phyloP scores from a whole-genome alignment of 2,797 vertebrate genomes.

The Mastacembelus armatus region DNA sequence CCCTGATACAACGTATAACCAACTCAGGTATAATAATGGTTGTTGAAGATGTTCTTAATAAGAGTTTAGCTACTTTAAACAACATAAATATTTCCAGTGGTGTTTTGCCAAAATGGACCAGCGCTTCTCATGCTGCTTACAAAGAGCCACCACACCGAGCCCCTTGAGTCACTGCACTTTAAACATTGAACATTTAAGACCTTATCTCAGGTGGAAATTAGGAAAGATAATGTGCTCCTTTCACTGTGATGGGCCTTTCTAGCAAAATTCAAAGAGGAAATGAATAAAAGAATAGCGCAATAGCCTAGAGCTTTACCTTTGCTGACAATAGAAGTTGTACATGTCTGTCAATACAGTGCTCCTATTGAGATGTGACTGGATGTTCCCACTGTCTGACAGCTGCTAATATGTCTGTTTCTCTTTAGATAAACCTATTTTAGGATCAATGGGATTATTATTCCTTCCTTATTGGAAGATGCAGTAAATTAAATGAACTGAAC shows the following conservation, averaged over 20 bases:
- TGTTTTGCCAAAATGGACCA: slow-evolving; percentile 16
- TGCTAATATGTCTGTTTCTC: too few species aligned
- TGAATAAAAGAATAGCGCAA: slow-evolving; percentile 21
- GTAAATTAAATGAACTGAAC: too few species aligned
- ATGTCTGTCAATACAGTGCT: too few species aligned
- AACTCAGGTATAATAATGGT: background rate
- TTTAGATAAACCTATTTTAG: too few species aligned
- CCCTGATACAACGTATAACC: background rate
- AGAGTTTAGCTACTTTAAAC: background rate
- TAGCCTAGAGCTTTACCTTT: slow-evolving; percentile 13
- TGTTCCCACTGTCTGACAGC: too few species aligned
- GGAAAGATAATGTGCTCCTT: slow-evolving; percentile 16
- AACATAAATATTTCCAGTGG: background rate
- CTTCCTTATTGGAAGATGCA: too few species aligned
- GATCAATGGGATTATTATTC: too few species aligned
- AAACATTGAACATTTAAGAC: slow-evolving; percentile 46
- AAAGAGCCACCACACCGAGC: slow-evolving; percentile 29
- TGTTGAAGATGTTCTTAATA: background rate
- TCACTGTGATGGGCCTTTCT: slow-evolving; percentile 2
- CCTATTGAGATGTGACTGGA: background rate
- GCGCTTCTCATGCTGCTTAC: slow-evolving; percentile 11
- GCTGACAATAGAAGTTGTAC: slow-evolving; percentile 13
- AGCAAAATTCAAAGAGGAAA: slow-evolving; percentile 31
- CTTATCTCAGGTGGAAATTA: slow-evolving; percentile 56
- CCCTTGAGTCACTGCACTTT: slow-evolving; percentile 23